Evolutionary conservation across 2,888 invertebrate genomes (phyloP).

Genomic region (Molanna angustata): DNA sequence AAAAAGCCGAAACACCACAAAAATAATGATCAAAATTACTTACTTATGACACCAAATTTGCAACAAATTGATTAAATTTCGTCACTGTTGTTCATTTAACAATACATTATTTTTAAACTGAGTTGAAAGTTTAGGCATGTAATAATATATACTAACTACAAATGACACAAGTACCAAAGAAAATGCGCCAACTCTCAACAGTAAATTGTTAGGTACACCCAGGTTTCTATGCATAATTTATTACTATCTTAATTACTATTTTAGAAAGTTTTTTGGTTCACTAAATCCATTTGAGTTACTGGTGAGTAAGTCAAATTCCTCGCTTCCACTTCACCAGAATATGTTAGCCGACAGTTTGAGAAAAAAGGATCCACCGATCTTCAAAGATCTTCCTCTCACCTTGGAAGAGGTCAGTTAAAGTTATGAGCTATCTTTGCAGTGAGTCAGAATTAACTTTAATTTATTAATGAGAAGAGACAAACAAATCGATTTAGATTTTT

Average conservation of each 20-base stretch:
- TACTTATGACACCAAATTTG: too few species aligned
- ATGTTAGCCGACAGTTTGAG: slow-evolving; percentile 46
- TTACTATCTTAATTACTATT: not conserved
- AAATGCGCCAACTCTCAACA: not conserved
- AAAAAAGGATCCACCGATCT: slow-evolving; percentile 55
- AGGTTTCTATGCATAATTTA: not conserved
- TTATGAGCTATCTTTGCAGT: too few species aligned
- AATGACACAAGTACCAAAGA: not conserved
- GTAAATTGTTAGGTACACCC: not conserved
- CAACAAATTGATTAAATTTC: too few species aligned
- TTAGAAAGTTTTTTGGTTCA: slow-evolving; percentile 73
- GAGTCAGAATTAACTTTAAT: too few species aligned
- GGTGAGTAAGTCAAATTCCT: slow-evolving; percentile 62
- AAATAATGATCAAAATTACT: too few species aligned
- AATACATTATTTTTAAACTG: not conserved
- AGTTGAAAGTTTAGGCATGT: not conserved
- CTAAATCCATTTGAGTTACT: slow-evolving; percentile 79
- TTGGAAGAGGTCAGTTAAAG: slow-evolving; percentile 46
- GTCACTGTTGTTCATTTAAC: too few species aligned
- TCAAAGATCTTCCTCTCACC: slow-evolving; percentile 50
- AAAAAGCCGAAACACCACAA: too few species aligned
- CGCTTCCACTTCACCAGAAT: slow-evolving; percentile 59
- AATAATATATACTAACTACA: not conserved
- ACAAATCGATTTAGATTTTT: too few species aligned
- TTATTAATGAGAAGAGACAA: too few species aligned